A percentile compares a stretch with the other conserved stretches of the same genome.
phyloP scores from a whole-genome alignment of 2,113 vertebrate species.

The Isurus oxyrinchus region DNA sequence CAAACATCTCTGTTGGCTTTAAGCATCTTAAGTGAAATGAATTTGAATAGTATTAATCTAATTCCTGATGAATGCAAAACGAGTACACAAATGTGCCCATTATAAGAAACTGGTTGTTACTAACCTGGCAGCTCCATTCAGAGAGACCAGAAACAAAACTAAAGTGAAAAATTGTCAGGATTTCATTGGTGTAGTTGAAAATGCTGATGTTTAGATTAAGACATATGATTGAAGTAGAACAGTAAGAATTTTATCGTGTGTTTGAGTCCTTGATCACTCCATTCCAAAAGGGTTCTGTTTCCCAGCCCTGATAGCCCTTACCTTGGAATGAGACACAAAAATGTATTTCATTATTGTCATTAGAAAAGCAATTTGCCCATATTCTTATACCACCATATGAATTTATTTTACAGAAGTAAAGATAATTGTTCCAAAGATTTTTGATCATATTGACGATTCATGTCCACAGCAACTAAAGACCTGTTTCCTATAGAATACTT shows the following conservation, averaged over 20 bases:
- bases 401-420: not conserved
- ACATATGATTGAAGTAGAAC: not conserved
- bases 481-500: not conserved
- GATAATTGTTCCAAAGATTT: not conserved
- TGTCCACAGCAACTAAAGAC: not conserved
- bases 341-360: not conserved
- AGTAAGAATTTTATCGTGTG: not conserved
- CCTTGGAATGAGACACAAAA: not conserved
- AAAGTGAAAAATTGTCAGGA: not conserved
- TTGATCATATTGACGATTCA: not conserved
- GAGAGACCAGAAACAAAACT: not conserved
- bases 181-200: not conserved
- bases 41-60: not conserved
- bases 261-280: not conserved
- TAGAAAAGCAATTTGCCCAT: not conserved
- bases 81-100: not conserved
- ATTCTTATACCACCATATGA: not conserved
- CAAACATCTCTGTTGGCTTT: not conserved
- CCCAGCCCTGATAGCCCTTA: not conserved
- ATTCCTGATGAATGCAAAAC: not conserved
- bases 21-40: not conserved
- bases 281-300: not conserved
- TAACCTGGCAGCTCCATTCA: not conserved
- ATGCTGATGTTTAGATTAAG: not conserved
- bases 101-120: not conserved